These are phyloP conservation scores for Aporophyla lueneburgensis DNA, from an alignment of 2,888 invertebrate genomes.

Conservation along the genomic window DNA sequence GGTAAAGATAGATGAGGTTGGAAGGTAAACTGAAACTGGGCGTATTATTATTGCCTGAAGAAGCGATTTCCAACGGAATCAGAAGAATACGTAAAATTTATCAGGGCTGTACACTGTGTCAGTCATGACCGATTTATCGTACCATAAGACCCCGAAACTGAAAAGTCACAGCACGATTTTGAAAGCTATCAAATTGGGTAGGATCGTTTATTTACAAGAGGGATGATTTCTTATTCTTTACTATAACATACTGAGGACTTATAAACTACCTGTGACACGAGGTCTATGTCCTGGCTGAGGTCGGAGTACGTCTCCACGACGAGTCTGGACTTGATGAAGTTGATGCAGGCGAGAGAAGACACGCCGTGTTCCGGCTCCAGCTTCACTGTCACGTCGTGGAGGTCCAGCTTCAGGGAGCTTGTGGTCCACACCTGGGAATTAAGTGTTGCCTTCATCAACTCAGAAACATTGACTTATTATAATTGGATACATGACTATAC, in stretches of 20 bases:
- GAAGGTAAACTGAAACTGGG: background rate
- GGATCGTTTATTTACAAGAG: background rate
- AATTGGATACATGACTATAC: background rate
- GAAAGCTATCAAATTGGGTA: background rate
- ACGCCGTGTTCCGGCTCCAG: conserved; percentile 91
- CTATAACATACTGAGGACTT: background rate
- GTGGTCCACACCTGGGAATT: conserved; percentile 92
- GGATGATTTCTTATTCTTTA: background rate
- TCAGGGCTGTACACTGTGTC: background rate
- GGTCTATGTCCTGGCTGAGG: conserved; percentile 97
- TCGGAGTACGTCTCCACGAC: conserved; percentile 97
- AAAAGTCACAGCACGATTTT: background rate
- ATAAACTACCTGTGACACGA: conserved; percentile 94
- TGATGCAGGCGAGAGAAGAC: conserved; percentile 94
- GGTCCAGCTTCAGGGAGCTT: conserved; percentile 95
- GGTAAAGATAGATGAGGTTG: background rate
- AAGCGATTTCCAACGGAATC: background rate
- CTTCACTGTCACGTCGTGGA: conserved; percentile 96
- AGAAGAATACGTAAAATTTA: background rate
- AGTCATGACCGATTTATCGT: background rate
- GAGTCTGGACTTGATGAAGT: conserved; percentile 97
- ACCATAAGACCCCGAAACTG: background rate
- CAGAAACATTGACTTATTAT: background rate
- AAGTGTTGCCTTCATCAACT: background rate
- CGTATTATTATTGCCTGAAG: background rate